These are phyloP conservation scores for Gymnosoma rotundatum DNA, from an alignment of 2,888 invertebrate species.

Conservation along the genomic window DNA sequence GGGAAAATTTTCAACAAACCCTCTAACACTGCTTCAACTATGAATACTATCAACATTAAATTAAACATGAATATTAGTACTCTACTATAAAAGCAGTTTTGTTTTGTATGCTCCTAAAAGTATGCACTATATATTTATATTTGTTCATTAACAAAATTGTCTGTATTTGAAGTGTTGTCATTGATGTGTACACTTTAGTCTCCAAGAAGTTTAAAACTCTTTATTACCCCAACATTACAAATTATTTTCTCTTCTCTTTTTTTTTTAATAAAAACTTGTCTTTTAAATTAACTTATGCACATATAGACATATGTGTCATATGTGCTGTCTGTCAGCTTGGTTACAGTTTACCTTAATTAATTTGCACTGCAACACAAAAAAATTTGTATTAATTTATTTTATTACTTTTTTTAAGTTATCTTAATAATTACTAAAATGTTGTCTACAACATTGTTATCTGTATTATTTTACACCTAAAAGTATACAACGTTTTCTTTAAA, in stretches of 20 bases:
- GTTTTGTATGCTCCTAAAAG: constrained; percentile 6
- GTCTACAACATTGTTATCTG: constrained; percentile 30
- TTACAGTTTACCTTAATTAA: constrained; percentile 62
- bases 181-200: not conserved
- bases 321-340: constrained; percentile 36
- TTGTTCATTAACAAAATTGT: constrained; percentile 70
- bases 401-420: constrained; percentile 21
- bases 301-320: not conserved
- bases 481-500: constrained; percentile 29
- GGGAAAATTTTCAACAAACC: constrained; percentile 10
- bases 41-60: constrained; percentile 31
- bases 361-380: constrained; percentile 37
- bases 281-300: constrained; percentile 36
- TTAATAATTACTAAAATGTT: constrained; percentile 42
- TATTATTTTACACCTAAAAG: constrained; percentile 56
- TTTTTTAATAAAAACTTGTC: constrained; percentile 44
- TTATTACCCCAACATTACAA: not conserved
- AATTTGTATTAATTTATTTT: constrained; percentile 24
- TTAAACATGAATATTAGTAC: constrained; percentile 39
- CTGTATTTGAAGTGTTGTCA: constrained; percentile 48
- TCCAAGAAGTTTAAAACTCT: constrained; percentile 32
- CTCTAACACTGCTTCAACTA: constrained; percentile 8
- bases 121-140: constrained; percentile 53
- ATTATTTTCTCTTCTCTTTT: constrained; percentile 5
- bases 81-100: not conserved